These are phyloP conservation scores for Nasonovia ribisnigri DNA, from an alignment of 2,888 invertebrate species.

Conservation along the genomic window DNA sequence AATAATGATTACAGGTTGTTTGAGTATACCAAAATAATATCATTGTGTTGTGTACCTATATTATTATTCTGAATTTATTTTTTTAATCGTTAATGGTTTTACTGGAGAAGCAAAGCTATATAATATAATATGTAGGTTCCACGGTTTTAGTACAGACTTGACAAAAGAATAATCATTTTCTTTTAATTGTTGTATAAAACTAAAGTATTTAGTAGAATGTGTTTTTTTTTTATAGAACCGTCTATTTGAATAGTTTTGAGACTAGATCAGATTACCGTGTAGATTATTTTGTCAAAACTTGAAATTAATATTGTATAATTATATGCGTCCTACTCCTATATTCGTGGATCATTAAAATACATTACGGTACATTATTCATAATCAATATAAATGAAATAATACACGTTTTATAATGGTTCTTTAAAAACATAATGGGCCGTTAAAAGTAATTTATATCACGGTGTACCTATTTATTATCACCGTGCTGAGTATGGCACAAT, in stretches of 20 bases:
- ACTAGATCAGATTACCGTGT: not conserved
- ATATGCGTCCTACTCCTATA: not conserved
- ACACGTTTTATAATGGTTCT: not conserved
- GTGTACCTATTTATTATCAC: conserved; percentile 26
- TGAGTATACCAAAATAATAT: not conserved
- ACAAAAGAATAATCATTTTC: not conserved
- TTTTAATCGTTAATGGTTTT: not conserved
- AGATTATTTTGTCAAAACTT: not conserved
- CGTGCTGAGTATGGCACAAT: not conserved
- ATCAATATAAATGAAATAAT: not conserved
- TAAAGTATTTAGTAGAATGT: not conserved
- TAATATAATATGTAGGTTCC: not conserved
- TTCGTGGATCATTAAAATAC: not conserved
- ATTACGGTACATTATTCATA: not conserved
- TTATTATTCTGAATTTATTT: not conserved
- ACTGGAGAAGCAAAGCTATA: not conserved
- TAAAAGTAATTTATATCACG: not conserved
- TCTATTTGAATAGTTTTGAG: not conserved
- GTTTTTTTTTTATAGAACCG: not conserved
- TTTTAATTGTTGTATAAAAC: not conserved
- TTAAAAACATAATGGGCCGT: not conserved
- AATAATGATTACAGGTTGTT: not conserved
- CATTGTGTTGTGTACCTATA: not conserved
- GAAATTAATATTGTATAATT: not conserved
- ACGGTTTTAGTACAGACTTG: not conserved